Evolutionary conservation across 2,888 invertebrate genomes (phyloP).

Genomic region (Leptinotarsa peninsularis): DNA sequence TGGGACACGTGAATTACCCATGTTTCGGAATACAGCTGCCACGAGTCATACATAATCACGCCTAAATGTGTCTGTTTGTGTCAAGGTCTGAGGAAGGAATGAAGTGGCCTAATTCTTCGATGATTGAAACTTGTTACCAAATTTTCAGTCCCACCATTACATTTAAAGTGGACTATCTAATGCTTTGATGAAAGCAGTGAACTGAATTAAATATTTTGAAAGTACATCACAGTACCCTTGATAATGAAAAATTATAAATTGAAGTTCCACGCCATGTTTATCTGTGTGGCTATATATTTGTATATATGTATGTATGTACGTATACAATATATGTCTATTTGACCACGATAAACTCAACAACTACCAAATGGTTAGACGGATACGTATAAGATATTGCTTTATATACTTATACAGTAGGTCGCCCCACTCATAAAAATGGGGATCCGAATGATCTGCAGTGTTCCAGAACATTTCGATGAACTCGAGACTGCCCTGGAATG

Average conservation of each 20-base stretch:
- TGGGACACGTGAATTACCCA: background rate
- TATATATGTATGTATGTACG: too few relatives aligned
- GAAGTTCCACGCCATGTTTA: too few relatives aligned
- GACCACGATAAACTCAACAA: too few relatives aligned
- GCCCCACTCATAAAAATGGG: too few relatives aligned
- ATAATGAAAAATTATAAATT: background rate
- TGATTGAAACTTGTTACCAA: slow-evolving; percentile 6
- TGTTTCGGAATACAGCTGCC: slow-evolving; percentile 5
- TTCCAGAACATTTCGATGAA: too few relatives aligned
- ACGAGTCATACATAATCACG: slow-evolving; percentile 4
- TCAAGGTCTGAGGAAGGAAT: slow-evolving; percentile 59
- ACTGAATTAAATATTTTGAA: background rate
- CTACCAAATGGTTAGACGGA: too few relatives aligned
- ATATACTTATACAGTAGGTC: too few relatives aligned
- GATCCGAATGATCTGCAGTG: too few relatives aligned
- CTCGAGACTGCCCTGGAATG: too few relatives aligned
- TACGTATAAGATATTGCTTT: too few relatives aligned
- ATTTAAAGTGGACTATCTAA: background rate
- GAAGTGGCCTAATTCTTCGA: slow-evolving; percentile 52
- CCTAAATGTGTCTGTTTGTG: slow-evolving; percentile 44
- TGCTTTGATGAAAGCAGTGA: background rate
- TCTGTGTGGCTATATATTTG: too few relatives aligned
- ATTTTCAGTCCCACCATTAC: background rate
- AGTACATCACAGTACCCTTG: background rate
- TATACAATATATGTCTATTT: too few relatives aligned